Evolutionary conservation across 2,888 invertebrate species (phyloP).

Genomic region (Drosophila monieri): DNA sequence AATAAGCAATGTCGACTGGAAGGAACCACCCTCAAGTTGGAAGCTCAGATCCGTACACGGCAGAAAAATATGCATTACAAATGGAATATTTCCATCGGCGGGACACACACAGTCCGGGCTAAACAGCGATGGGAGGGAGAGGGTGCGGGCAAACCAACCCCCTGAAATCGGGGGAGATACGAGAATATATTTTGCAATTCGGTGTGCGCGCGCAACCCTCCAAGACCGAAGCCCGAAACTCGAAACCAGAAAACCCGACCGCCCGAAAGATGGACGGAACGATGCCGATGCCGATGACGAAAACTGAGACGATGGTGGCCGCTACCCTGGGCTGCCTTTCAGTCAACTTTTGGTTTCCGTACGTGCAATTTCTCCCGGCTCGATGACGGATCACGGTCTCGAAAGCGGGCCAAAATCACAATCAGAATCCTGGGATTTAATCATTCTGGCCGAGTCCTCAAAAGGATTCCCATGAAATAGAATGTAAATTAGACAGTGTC

Average conservation of each 20-base stretch:
- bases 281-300: background rate
- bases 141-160: conserved; percentile 32
- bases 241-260: conserved; percentile 9
- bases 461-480: conserved; percentile 11
- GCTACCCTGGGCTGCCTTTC: conserved; percentile 80
- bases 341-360: conserved; percentile 84
- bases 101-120: conserved; percentile 27
- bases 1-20: conserved; percentile 25
- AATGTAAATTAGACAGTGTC: background rate
- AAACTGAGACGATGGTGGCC: conserved; percentile 37
- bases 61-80: conserved; percentile 54
- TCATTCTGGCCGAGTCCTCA: background rate
- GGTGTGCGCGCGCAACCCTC: conserved; percentile 76
- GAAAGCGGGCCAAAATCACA: conserved; percentile 32
- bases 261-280: conserved; percentile 6
- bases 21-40: conserved; percentile 41
- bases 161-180: conserved; percentile 65
- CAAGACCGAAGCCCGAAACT: conserved; percentile 41
- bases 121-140: conserved; percentile 8
- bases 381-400: conserved; percentile 56
- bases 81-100: conserved; percentile 41
- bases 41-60: conserved; percentile 58
- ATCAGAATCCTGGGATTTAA: background rate
- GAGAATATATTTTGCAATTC: conserved; percentile 57
- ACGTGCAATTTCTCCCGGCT: conserved; percentile 82